Base-by-base conservation (phyloP, 2,797 vertebrate species). In the Alectoris magna region DNA sequence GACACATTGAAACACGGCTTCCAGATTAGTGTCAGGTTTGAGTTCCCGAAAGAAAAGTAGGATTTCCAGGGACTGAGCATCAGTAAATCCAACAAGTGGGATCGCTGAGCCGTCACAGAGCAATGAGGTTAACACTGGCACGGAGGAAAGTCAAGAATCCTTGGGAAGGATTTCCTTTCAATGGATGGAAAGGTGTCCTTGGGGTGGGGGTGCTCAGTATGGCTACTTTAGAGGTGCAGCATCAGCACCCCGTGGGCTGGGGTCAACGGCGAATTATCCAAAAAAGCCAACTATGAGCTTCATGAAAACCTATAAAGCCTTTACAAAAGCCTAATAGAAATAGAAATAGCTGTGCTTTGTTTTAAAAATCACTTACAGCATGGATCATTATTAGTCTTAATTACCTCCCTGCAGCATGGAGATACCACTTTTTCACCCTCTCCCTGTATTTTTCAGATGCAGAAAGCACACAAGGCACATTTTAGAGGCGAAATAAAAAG, bases 321-420 rank as follows among this genome's bases (percentile, higher is more conserved):
- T 90, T 94, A 80, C 72, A 94, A 95, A 96, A 92, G 72, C 67
- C 84, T 83, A 81, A 88, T 81, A 91, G 73, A 89, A 93, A 86
- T 36, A 91, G 58, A 84, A 93, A 91, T 78, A 51, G 71, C 79
- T 92, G 89, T 63, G 46, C 81, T 91, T 94, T 90, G 67, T 83
- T 94, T 96, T 78, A 49, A 84, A 95, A 94, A 90, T 90, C 73
- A 88, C 75, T 95, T 93, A 84, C 62, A 84, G 29, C 73, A 63
- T 0, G 4, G 68, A 60, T 94, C 80, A 68, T 92, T 91, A 88
- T 96, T 94, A 88, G 85, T 73, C 64, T 60, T 96, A 94, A 91
- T 92, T 81, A 81, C 77, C 87, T 91, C 84, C 79, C 79, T 44
- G 73, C 80, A 72, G 67, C 5, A 56, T 81, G 63, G 79, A 31